phyloP scores from a whole-genome alignment of 2,797 vertebrate species.

The Premnoplex brunnescens region DNA sequence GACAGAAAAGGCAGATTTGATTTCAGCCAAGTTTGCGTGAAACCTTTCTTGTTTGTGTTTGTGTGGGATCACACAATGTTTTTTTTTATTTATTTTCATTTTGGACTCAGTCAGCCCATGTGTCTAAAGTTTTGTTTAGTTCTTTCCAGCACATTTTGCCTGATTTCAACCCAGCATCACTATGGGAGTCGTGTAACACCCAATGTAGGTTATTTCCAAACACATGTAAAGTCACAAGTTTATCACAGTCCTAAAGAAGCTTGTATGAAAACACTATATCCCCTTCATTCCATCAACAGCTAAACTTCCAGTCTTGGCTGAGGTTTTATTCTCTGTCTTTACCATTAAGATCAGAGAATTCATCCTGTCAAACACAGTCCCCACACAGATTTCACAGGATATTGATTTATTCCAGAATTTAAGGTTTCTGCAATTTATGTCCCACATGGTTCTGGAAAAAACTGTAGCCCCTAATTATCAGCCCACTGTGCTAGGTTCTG shows the following conservation, averaged over 20 bases:
- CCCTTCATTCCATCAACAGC: neutral
- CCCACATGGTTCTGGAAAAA: neutral
- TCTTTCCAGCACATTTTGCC: neutral
- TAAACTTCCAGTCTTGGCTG: neutral
- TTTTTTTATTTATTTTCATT: neutral
- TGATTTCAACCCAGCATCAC: neutral
- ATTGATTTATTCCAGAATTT: neutral
- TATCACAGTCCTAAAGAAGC: neutral
- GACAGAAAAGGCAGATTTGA: neutral
- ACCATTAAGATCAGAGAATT: neutral
- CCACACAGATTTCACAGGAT: neutral
- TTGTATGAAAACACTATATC: neutral
- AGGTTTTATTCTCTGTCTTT: neutral
- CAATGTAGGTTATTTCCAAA: neutral
- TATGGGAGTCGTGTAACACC: neutral
- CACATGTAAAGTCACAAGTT: neutral
- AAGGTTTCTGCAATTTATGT: neutral
- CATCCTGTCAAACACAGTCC: neutral
- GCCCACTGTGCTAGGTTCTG: neutral
- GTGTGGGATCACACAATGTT: neutral
- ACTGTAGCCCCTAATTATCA: neutral
- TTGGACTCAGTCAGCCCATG: neutral
- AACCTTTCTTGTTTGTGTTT: neutral
- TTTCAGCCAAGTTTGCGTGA: neutral
- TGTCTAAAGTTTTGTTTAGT: neutral